Evolutionary conservation across 2,113 vertebrate species (phyloP), one percentile per base, ranked within the genome.

Genomic region (Pteruthius melanotis): DNA sequence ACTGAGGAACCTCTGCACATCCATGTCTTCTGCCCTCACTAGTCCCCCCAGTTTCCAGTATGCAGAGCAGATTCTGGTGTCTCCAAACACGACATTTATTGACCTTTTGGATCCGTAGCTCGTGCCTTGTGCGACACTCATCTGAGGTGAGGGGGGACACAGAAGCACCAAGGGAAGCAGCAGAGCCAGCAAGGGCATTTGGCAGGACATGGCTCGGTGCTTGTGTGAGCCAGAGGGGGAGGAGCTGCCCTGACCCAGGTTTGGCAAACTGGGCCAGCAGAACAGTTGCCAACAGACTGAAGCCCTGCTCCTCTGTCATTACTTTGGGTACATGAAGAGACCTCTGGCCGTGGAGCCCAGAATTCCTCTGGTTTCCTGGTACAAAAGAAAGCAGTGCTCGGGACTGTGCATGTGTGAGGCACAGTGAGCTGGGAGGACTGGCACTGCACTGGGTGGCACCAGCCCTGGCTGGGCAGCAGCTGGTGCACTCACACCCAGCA

Each of bases 101-200:
- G 68, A 19, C 22, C 9, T 18, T 47, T 57, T n/a, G 70, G 53
- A 57, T 61, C 59, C 0, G 0, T 11, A 27, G 45, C 57, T 65
- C 3, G 2, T 21, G 64, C 35, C 3, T 2, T 3, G 7, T 2
- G 10, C 28, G 47, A 42, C 0, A 1, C 2, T 6, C 3, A 0
- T 28, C 47, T 6, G 13, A 42, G 44, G 11, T 1, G 10, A 33
- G 24, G 14, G 23, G 33, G 19, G 13, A 26, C 16, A 30, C 15
- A 18, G 20, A 44, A 47, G 57, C 50, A 56, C 57, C 0, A 3
- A 31, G 60, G 44, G 77, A 35, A 84, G 83, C 68, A 44, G 89
- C 72, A 75, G 69, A 78, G 49, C 40, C 92, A 87, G 79, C 7
- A 18, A 37, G 35, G 44, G 22, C 53, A 7, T 31, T 49, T 63